Conservation (phyloP, 2,888 invertebrate genomes). For the Rhagonycha lutea region DNA sequence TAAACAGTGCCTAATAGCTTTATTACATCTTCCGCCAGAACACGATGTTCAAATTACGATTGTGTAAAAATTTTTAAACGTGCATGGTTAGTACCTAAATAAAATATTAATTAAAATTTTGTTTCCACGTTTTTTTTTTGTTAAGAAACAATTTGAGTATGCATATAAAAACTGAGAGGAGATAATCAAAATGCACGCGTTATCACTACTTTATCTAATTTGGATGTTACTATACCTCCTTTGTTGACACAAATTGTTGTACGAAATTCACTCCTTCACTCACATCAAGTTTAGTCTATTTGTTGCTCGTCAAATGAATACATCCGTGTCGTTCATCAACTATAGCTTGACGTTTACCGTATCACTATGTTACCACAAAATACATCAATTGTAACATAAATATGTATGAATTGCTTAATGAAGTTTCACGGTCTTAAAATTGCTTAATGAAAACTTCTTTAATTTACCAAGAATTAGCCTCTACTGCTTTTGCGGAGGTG, state of each 20-base stretch:
- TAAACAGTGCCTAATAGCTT: background rate
- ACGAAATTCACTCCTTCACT: constrained; percentile 1
- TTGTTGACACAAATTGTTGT: background rate
- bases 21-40: background rate
- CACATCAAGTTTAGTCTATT: constrained; percentile 21
- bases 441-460: background rate
- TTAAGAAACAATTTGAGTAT: background rate
- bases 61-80: background rate
- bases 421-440: constrained; percentile 20
- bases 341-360: constrained; percentile 14
- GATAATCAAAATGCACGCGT: background rate
- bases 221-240: constrained; percentile 11
- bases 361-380: constrained; percentile 15
- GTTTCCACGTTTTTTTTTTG: background rate
- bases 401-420: constrained; percentile 18
- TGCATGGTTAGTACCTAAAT: background rate
- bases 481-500: background rate
- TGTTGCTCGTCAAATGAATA: constrained; percentile 23
- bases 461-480: background rate
- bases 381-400: constrained; percentile 10
- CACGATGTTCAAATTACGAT: background rate
- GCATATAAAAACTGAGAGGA: background rate
- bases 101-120: background rate
- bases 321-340: constrained; percentile 21
- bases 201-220: background rate